phyloP scores from a whole-genome alignment of 2,113 vertebrate species.

The Piprites chloris region DNA sequence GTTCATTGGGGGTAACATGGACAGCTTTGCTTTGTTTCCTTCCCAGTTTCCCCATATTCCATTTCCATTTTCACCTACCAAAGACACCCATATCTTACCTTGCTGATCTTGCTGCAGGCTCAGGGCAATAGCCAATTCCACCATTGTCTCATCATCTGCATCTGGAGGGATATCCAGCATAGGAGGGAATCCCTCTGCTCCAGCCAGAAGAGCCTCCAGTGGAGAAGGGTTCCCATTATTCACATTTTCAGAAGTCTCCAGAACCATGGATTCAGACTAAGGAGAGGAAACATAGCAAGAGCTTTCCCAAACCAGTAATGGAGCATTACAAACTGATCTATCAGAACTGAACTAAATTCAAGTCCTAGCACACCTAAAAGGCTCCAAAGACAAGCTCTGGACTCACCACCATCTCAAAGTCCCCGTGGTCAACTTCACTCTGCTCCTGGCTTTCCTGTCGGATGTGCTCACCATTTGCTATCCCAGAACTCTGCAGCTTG shows the following conservation, averaged over 20 bases:
- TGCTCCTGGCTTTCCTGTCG: conserved; percentile 95
- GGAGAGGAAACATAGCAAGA: conserved; percentile 10
- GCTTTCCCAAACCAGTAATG: background rate
- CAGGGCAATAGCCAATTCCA: conserved; percentile 94
- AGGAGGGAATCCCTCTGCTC: conserved; percentile 95
- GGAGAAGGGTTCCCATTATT: conserved; percentile 98
- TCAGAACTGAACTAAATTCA: background rate
- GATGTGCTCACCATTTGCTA: conserved; percentile 85
- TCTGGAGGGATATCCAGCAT: conserved; percentile 99
- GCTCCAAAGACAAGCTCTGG: background rate
- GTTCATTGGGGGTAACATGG: background rate
- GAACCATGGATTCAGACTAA: conserved; percentile 96
- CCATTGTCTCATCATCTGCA: conserved; percentile 99
- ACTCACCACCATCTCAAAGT: conserved; percentile 99
- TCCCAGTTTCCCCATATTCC: background rate
- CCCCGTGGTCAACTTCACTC: conserved; percentile 93
- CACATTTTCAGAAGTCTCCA: conserved; percentile 94
- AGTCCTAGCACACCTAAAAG: background rate
- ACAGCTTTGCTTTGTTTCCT: background rate
- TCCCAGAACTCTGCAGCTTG: conserved; percentile 90
- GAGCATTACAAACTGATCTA: background rate
- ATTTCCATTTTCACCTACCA: background rate
- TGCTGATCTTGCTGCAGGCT: conserved; percentile 98
- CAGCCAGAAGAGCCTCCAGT: conserved; percentile 93
- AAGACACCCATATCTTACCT: conserved; percentile 72